A percentile compares a stretch with the other conserved stretches of the same genome.
Evolutionary conservation across 2,113 vertebrate species (phyloP).

Genomic region (Damaliscus lunatus): DNA sequence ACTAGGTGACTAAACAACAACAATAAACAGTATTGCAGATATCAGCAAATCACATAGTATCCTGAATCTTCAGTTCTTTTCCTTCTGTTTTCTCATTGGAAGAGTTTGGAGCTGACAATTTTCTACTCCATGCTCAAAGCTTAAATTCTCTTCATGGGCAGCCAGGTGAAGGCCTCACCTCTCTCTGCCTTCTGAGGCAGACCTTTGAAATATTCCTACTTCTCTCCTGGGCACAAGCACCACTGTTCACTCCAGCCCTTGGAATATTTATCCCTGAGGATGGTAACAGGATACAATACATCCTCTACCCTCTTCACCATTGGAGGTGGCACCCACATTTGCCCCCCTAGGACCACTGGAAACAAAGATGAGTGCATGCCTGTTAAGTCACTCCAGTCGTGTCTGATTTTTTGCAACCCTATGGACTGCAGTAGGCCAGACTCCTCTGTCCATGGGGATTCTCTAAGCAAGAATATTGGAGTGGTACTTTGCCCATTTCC

Average conservation of each 20-base stretch:
- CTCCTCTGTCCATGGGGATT: background rate
- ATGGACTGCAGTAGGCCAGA: background rate
- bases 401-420: background rate
- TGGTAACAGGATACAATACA: background rate
- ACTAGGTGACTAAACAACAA: background rate
- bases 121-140: fast-evolving
- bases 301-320: background rate
- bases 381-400: background rate
- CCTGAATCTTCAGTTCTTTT: background rate
- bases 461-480: background rate
- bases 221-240: background rate
- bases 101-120: background rate
- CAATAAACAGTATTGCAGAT: background rate
- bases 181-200: background rate
- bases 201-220: background rate
- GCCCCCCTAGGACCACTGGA: background rate
- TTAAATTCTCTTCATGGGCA: background rate
- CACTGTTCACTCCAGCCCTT: background rate
- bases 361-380: fast-evolving
- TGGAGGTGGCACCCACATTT: background rate
- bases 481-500: background rate
- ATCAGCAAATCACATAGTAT: background rate
- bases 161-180: fast-evolving
- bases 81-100: background rate
- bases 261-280: background rate